Evolutionary conservation across 2,888 invertebrate genomes (phyloP).

Genomic region (Gymnocheta viridis): DNA sequence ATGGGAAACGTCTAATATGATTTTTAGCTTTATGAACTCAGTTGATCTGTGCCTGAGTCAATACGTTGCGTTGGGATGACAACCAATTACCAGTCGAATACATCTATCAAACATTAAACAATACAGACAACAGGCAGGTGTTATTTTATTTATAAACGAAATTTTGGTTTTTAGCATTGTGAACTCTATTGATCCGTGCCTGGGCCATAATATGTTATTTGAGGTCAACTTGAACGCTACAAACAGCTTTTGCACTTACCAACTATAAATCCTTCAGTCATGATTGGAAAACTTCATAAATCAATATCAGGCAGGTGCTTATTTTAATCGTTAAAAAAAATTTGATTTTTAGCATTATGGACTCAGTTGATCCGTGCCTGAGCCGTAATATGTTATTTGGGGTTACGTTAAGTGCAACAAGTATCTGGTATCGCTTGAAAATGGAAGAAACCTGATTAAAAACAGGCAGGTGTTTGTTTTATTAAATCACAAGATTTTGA

Average conservation of each 20-base stretch:
- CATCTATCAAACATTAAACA: background rate
- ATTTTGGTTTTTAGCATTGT: slow-evolving; percentile 70
- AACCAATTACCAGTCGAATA: background rate
- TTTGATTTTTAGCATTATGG: slow-evolving; percentile 70
- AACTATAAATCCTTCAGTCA: too few species aligned
- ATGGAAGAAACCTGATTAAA: background rate
- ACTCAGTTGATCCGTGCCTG: slow-evolving; percentile 71
- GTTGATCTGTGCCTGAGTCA: slow-evolving; percentile 71
- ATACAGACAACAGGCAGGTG: slow-evolving; percentile 1
- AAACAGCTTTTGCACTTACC: background rate
- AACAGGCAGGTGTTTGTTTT: slow-evolving; percentile 19
- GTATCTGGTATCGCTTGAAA: background rate
- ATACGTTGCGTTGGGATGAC: background rate
- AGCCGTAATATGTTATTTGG: slow-evolving; percentile 44
- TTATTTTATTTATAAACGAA: background rate
- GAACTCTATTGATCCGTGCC: slow-evolving; percentile 70
- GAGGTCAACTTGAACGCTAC: background rate
- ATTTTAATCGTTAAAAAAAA: background rate
- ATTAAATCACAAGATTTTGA: slow-evolving; percentile 6
- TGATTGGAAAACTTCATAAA: background rate
- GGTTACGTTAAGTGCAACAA: background rate
- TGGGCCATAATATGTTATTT: slow-evolving; percentile 65
- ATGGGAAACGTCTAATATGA: background rate
- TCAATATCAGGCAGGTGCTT: background rate
- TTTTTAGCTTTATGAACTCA: slow-evolving; percentile 71